Base-by-base conservation (phyloP, 1,140 invertebrate species). In the Drosophila erecta region DNA sequence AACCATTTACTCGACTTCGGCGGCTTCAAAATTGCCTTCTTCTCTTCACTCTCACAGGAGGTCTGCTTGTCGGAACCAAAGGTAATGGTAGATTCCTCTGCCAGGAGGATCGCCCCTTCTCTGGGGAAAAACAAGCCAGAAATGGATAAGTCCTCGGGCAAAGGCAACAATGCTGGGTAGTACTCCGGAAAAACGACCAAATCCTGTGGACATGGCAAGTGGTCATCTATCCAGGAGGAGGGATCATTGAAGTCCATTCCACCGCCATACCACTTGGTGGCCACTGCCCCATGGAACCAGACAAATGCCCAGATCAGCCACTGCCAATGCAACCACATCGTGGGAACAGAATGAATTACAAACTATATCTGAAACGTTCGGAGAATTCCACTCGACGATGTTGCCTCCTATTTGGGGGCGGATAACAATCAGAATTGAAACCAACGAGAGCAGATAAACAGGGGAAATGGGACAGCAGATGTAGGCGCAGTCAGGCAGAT, bases 1-100 rank as follows among this genome's bases (percentile, higher is more conserved):
- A 90, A 92, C 90, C 90, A 92, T 66, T 92, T 91, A 3, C 73
- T 81, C 3, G 67, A 66, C 17, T 71, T 66, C 2, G 90, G 81
- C 6, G 61, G 27, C 46, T 66, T 83, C 1, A 92, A 24, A 35
- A 60, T 54, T 2, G 90, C 90, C 4, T 40, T 56, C 33, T 35
- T 50, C 0, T 71, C 57, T 11, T 69, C 69, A 12, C 74, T 83
- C 1, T 66, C 71, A 55, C 90, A 91, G 0, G 3, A 40, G 7
- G 55, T 7, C 3, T 59, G 44, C n/a, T 11, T 41, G 1, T 35
- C 24, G 7, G 50, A 43, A 20, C 61, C 76, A 10, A 91, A 53
- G 10, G 43, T 58, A 17, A 92, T 90, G 14, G 58, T 81, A 0
- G 81, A 60, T 35, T 92, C 90, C 33, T 78, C 76, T 12, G 50